A percentile compares a stretch with the other conserved stretches of the same genome.
These are phyloP conservation scores for Nemopilema nomurai DNA, from an alignment of 30 jellyfish, hydroid and myxozoan species.

Conservation along the genomic window DNA sequence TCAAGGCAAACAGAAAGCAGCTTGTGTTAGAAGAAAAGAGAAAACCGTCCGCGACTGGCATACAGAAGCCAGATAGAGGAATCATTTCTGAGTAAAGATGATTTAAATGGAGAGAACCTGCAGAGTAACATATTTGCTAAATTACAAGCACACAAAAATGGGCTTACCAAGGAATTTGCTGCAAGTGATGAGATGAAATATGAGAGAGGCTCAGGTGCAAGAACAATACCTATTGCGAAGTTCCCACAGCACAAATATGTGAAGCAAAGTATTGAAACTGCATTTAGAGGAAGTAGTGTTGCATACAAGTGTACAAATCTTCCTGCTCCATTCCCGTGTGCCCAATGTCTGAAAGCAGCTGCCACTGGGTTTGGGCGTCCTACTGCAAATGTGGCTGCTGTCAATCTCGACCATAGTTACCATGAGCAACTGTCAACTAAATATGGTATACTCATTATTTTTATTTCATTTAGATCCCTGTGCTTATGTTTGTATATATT, in stretches of 20 bases:
- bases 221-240: constrained; percentile 50
- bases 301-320: constrained; percentile 48
- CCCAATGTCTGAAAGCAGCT: constrained; percentile 60
- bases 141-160: constrained; percentile 63
- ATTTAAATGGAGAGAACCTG: constrained; percentile 33
- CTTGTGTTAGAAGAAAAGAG: constrained; percentile 36
- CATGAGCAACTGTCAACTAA: constrained; percentile 67
- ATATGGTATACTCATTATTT: constrained; percentile 40
- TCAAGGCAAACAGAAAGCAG: constrained; percentile 40
- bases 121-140: constrained; percentile 53
- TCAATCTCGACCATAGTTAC: constrained; percentile 62
- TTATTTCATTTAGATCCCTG: no score
- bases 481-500: no score
- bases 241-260: constrained; percentile 64
- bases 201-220: constrained; percentile 63
- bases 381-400: constrained; percentile 53
- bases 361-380: constrained; percentile 28
- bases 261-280: constrained; percentile 36
- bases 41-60: background rate
- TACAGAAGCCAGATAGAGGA: constrained; percentile 32
- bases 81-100: constrained; percentile 29
- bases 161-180: constrained; percentile 51
- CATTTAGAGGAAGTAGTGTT: constrained; percentile 22
- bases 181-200: constrained; percentile 25
- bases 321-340: constrained; percentile 69